These are phyloP conservation scores for Rhadinocentrus ornatus DNA, from an alignment of 2,797 vertebrate genomes.

Conservation along the genomic window DNA sequence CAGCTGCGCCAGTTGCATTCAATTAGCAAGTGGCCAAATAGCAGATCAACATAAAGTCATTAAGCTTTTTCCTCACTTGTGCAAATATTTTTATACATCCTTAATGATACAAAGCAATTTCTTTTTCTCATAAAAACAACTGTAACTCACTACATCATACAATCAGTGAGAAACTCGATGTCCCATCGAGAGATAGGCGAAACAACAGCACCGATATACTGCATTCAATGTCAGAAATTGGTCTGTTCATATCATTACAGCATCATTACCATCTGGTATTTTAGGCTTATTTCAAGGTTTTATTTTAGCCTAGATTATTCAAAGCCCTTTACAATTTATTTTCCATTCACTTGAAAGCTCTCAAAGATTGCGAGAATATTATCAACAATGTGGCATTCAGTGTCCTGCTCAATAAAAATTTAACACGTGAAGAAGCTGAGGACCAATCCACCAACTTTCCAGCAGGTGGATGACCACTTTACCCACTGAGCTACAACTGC, in stretches of 20 bases:
- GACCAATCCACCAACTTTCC: too few species aligned
- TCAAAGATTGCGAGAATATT: not conserved
- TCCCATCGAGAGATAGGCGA: not conserved
- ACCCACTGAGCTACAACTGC: not conserved
- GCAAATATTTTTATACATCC: not conserved
- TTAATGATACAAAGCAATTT: not conserved
- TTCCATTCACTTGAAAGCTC: too few species aligned
- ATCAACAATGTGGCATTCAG: too few species aligned
- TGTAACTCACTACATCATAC: not conserved
- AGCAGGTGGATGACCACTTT: too few species aligned
- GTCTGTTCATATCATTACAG: not conserved
- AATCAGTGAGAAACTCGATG: not conserved
- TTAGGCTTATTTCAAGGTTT: not conserved
- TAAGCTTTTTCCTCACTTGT: not conserved
- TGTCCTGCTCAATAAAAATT: too few species aligned
- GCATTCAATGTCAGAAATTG: not conserved
- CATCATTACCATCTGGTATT: not conserved
- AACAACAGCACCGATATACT: not conserved
- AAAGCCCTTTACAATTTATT: not conserved
- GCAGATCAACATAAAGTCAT: not conserved
- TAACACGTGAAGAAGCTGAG: too few species aligned
- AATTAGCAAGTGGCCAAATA: not conserved
- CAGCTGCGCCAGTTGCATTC: not conserved
- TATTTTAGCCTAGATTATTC: not conserved
- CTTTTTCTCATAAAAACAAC: not conserved